Conservation (phyloP, 2,797 vertebrate genomes). For the Emys orbicularis region DNA sequence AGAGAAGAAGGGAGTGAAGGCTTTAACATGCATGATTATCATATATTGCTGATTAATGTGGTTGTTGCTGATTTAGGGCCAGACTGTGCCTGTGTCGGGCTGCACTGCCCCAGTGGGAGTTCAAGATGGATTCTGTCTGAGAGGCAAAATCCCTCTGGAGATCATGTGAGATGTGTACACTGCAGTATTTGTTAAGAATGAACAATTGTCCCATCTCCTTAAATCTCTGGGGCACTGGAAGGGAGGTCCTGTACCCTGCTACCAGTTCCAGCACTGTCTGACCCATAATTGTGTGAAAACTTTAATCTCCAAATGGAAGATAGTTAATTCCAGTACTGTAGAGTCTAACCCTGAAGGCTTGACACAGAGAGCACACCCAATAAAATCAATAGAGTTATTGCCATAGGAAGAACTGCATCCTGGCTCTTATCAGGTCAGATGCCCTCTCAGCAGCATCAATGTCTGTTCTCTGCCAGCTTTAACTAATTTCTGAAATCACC, state of each 20-base stretch:
- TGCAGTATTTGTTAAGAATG: neutral
- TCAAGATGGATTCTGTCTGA: neutral
- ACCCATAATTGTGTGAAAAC: neutral
- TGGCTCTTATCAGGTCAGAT: neutral
- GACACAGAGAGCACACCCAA: neutral
- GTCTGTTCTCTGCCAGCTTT: rapidly evolving
- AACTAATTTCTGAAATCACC: neutral
- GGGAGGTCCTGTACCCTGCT: neutral
- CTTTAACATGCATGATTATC: neutral
- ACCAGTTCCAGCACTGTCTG: rapidly evolving
- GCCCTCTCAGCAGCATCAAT: neutral
- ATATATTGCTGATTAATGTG: neutral
- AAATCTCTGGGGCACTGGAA: neutral
- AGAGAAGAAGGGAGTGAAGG: neutral
- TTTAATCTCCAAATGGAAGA: neutral
- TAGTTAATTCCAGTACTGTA: neutral
- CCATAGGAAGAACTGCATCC: neutral
- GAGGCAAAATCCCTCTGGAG: neutral
- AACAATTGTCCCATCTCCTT: neutral
- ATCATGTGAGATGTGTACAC: neutral
- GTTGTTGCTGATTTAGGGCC: neutral
- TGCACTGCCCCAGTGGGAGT: neutral
- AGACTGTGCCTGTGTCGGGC: neutral
- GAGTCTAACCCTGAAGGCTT: neutral
- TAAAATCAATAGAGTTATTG: neutral